A percentile compares a stretch with the other conserved stretches of the same genome.
phyloP scores from a whole-genome alignment of 1,140 invertebrate species.

The Drosophila kurseongensis region DNA sequence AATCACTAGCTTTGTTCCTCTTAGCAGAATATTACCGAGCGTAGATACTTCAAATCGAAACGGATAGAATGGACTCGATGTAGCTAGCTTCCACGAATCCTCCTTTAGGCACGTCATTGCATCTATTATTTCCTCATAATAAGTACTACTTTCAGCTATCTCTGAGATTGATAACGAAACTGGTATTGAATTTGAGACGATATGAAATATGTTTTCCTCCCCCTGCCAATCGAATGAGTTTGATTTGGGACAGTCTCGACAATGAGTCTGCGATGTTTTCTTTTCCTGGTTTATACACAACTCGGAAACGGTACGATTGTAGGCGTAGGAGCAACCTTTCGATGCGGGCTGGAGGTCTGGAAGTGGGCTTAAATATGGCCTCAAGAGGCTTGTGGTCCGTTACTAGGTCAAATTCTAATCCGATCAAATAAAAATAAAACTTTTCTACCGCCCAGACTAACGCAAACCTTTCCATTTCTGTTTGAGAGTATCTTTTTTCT shows the following conservation, averaged over 20 bases:
- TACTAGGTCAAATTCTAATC: too few species aligned
- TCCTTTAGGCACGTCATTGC: constrained; percentile 1
- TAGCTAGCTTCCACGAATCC: background rate
- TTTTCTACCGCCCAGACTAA: too few species aligned
- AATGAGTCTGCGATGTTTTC: constrained; percentile 21
- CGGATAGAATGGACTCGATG: background rate
- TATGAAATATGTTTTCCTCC: constrained; percentile 17
- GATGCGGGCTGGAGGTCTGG: too few species aligned
- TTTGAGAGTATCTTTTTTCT: too few species aligned
- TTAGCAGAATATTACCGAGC: background rate
- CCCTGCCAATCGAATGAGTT: constrained; percentile 6
- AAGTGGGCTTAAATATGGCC: too few species aligned
- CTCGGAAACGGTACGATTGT: background rate
- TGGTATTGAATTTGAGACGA: constrained; percentile 10
- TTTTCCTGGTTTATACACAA: constrained; percentile 26
- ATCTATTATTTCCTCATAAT: constrained; percentile 37
- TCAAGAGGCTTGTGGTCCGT: too few species aligned
- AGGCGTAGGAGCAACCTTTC: too few species aligned
- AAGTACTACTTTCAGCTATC: constrained; percentile 6
- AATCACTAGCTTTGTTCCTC: constrained; percentile 1
- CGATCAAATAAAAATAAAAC: too few species aligned
- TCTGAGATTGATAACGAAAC: constrained; percentile 17
- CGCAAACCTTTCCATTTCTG: too few species aligned
- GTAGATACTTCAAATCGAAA: constrained; percentile 1
- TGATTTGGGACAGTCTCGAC: constrained; percentile 11